Base-by-base conservation (phyloP, 2,797 vertebrate species). In the Peromyscus melanophrys region DNA sequence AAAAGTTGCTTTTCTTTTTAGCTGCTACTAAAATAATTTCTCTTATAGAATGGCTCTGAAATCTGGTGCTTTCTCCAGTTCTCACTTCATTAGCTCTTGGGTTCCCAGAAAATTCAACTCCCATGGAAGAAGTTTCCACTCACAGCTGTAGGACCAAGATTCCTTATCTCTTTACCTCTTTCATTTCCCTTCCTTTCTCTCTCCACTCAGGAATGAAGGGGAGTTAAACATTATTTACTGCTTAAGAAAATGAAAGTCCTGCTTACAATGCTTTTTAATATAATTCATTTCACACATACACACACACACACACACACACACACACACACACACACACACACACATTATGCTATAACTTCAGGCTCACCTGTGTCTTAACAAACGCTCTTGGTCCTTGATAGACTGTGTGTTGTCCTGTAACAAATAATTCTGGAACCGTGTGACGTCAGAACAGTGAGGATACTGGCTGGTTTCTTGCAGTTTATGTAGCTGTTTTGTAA, bases 341-440 rank as follows among this genome's bases (percentile, higher is more conserved):
- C 8, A 57, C 31, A 81, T 6, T 6, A 1, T 29, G 13, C 16
- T 63, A 65, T 73, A 65, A 76, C 29, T 67, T 77, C 2, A 40
- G 2, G 76, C 86, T 93, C 83, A 98, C 98, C 98, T 97, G 95
- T 98, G 97, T 61, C 97, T 92, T 88, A 98, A 94, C 83, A 97
- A 90, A 6, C 8, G 63, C 23, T 98, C 98, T 65, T 96, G 98
- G 63, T 98, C 97, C 87, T 94, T 97, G 80, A 95, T 1, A 29
- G 94, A 95, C 0, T 95, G 92, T 23, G 89, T 14, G 5, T 89
- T 88, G 9, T 97, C 97, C 23, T 92, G 96, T 61, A 98, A 89
- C 27, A 98, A 78, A 97, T 97, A 98, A 0, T 97, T 97, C 16
- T 97, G 97, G 55, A 98, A 98, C 17, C 92, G 96, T 4, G 96